Evolutionary conservation across 2,888 invertebrate genomes (phyloP), one percentile per base, ranked within the genome.

Genomic region (Drosophila mercatorum): DNA sequence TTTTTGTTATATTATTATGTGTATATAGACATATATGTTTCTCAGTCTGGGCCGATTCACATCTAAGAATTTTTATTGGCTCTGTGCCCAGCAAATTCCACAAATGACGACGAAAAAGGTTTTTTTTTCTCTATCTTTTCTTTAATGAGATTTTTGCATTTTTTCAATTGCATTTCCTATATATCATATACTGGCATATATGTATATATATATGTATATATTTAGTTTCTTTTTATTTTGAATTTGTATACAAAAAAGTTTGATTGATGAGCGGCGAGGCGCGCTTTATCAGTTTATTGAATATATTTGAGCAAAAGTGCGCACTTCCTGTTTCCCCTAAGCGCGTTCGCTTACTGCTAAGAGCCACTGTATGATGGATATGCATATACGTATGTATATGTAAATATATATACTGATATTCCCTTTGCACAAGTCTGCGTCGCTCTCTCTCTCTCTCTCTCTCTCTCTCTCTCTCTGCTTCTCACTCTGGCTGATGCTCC

Each of bases 31-130:
- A 36, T 62, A 51, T 28, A 28, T 28, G 28, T 28, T 28, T 34
- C 43, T 41, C 52, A 40, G 36, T 64, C 72, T 57, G 64, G 14
- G n/a, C 61, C 59, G 65, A 62, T 69, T 78, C 59, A 49, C 80
- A 61, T 63, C 62, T 53, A 46, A 66, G 53, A 66, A 51, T 46
- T 66, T 77, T 75, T 63, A 43, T 66, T 79, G 80, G 70, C 76
- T 46, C 14, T 38, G 5, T 60, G 79, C 79, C 69, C 79, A 69
- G 49, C 40, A 47, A 75, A 75, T 75, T 75, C 62, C 57, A 47
- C 65, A 63, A 79, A 61, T 61, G 63, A 61, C 52, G 60, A 61
- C 53, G 41, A 56, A 58, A 57, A 49, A 22, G 1, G 22, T 22
- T 1, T 22, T 61, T 38, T 59, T 46, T 56, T 36, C 1, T 26